Evolutionary conservation across 2,797 vertebrate species (phyloP).

Genomic region (Dendrocincla fuliginosa): DNA sequence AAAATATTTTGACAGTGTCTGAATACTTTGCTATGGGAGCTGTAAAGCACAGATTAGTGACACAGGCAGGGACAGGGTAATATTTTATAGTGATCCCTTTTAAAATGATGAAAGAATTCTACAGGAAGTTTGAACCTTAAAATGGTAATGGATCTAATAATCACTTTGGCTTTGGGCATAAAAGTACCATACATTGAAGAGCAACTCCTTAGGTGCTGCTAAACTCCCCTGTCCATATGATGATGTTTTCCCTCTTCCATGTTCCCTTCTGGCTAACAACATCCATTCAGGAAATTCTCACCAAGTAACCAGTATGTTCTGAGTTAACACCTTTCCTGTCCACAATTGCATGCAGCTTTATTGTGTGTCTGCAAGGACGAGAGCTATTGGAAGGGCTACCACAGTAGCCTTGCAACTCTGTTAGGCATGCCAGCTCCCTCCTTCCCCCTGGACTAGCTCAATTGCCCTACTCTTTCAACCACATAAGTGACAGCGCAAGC

Average conservation of each 20-base stretch:
- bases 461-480: background rate
- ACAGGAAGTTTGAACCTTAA: background rate
- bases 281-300: background rate
- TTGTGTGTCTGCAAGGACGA: background rate
- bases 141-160: background rate
- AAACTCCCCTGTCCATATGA: fast-evolving
- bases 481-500: background rate
- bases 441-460: background rate
- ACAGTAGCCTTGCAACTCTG: background rate
- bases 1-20: background rate
- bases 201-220: fast-evolving
- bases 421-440: background rate
- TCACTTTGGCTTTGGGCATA: background rate
- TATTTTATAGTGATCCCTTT: conserved; percentile 14
- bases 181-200: background rate
- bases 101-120: background rate
- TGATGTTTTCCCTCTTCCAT: background rate
- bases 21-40: background rate
- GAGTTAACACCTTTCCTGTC: background rate
- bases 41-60: background rate
- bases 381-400: background rate
- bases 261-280: background rate
- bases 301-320: background rate
- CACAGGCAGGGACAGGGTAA: background rate
- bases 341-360: fast-evolving